Evolutionary conservation across 92 coral and sea anemone genomes (phyloP).

Genomic region (Bergia puertoricense): DNA sequence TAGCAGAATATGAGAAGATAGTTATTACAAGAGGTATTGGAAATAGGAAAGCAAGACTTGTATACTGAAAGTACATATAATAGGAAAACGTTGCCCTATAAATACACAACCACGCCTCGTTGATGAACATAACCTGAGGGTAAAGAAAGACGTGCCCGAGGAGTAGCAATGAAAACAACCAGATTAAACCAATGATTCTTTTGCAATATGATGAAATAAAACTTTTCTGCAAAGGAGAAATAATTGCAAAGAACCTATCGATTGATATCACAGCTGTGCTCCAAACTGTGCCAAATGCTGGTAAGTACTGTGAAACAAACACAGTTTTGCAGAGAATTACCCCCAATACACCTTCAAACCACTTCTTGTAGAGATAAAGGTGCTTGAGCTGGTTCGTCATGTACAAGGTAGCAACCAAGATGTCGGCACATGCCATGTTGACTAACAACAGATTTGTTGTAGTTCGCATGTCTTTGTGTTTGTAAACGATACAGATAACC

Average conservation of each 20-base stretch:
- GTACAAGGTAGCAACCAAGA: not conserved
- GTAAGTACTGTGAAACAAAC: not conserved
- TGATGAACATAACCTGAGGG: not conserved
- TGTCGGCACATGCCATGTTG: slow-evolving; percentile 16
- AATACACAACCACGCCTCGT: not conserved
- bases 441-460: slow-evolving; percentile 1
- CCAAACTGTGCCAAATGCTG: slow-evolving; percentile 8
- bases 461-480: slow-evolving; percentile 3
- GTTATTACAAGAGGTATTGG: not conserved
- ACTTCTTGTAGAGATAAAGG: not conserved
- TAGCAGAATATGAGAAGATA: not conserved
- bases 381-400: not conserved
- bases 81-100: not conserved
- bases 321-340: slow-evolving; percentile 3
- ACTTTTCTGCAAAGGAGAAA: not conserved
- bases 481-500: slow-evolving; percentile 3
- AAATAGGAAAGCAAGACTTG: not conserved
- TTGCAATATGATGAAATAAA: not conserved
- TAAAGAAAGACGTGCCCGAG: not conserved
- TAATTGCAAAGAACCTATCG: slow-evolving; percentile 10
- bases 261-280: slow-evolving; percentile 13
- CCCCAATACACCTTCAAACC: slow-evolving; percentile 7
- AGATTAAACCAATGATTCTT: not conserved
- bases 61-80: not conserved
- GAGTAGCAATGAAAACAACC: not conserved